These are phyloP conservation scores for Sicus ferrugineus DNA, from an alignment of 2,888 invertebrate genomes.

Conservation along the genomic window DNA sequence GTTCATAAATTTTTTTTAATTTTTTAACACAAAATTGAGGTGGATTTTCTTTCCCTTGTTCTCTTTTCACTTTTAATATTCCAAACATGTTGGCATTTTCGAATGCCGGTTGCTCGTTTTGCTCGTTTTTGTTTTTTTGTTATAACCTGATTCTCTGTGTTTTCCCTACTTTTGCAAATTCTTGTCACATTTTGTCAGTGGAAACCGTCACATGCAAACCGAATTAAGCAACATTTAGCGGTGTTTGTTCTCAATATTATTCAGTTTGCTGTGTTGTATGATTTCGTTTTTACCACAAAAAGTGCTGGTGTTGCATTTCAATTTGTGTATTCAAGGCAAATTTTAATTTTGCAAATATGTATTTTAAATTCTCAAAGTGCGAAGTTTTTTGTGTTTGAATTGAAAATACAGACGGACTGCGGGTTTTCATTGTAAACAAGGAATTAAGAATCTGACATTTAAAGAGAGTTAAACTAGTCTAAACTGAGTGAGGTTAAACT, in stretches of 20 bases:
- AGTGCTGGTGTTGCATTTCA: slow-evolving; percentile 53
- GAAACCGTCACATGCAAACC: neutral
- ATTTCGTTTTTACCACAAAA: slow-evolving; percentile 35
- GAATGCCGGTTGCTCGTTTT: slow-evolving; percentile 4
- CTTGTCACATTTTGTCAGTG: slow-evolving; percentile 52
- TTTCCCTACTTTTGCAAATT: slow-evolving; percentile 55
- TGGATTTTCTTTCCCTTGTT: neutral
- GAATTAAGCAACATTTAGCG: slow-evolving; percentile 37
- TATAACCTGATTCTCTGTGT: slow-evolving; percentile 39
- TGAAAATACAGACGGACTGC: no score
- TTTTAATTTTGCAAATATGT: no score
- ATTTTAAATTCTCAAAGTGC: no score
- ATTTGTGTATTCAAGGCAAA: slow-evolving; percentile 27
- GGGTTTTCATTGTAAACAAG: no score
- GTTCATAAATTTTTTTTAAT: no score
- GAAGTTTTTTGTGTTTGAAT: no score
- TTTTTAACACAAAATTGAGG: neutral
- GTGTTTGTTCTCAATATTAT: slow-evolving; percentile 14
- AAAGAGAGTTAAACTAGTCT: no score
- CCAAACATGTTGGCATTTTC: slow-evolving; percentile 1
- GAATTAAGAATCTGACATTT: no score
- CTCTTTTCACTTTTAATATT: slow-evolving; percentile 15
- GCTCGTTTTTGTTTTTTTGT: neutral
- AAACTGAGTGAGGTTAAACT: no score
- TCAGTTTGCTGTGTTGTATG: no score